These are phyloP conservation scores for Nymphalis urticae DNA, from an alignment of 2,888 invertebrate species.

Conservation along the genomic window DNA sequence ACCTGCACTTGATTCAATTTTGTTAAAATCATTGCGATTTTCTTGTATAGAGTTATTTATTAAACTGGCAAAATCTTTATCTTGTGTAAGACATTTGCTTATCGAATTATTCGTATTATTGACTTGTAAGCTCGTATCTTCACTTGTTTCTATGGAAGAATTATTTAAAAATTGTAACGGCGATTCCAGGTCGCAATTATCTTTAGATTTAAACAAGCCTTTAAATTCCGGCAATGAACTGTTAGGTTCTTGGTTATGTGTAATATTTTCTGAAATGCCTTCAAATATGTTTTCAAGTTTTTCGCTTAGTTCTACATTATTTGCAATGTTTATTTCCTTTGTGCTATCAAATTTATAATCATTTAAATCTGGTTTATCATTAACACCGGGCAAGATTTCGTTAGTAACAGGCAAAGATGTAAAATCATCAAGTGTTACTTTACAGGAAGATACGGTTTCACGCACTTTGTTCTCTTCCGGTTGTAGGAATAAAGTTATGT, in stretches of 20 bases:
- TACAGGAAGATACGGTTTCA: background rate
- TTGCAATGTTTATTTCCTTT: background rate
- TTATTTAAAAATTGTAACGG: background rate
- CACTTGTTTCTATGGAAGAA: background rate
- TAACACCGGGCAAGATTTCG: background rate
- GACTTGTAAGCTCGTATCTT: background rate
- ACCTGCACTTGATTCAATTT: constrained; percentile 1
- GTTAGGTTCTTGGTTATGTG: background rate
- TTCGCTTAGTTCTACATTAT: background rate
- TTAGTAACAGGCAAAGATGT: background rate
- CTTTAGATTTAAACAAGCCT: background rate
- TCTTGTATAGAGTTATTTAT: background rate
- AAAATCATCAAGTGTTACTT: background rate
- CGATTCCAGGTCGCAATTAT: background rate
- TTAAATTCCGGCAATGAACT: background rate
- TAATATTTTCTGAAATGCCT: background rate
- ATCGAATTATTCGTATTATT: background rate
- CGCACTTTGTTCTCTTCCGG: background rate
- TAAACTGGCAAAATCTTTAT: background rate
- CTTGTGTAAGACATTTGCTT: background rate
- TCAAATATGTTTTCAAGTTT: background rate
- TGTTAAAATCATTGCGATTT: background rate
- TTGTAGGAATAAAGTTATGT: background rate
- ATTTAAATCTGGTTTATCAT: background rate
- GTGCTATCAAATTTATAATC: background rate